Conservation (phyloP, 92 coral and sea anemone genomes). For the Scolanthus callimorphus region DNA sequence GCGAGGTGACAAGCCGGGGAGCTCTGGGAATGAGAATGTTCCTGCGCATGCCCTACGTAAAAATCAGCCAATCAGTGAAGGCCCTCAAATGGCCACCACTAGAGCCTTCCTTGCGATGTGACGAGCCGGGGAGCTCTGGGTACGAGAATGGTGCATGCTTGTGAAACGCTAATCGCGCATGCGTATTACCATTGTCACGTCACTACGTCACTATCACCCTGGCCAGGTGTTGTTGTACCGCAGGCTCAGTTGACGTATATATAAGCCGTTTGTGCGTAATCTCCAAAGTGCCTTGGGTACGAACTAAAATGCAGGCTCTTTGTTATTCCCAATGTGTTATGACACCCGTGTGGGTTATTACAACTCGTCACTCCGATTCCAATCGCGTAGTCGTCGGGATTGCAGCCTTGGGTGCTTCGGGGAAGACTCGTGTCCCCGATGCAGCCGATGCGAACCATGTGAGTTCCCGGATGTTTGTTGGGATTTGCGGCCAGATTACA, state of each 20-base stretch:
- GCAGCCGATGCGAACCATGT: slow-evolving; percentile 91
- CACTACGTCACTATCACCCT: no score
- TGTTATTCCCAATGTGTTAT: slow-evolving; percentile 56
- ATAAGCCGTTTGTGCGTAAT: slow-evolving; percentile 89
- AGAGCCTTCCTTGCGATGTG: no score
- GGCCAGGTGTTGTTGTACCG: no score
- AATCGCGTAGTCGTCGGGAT: slow-evolving; percentile 91
- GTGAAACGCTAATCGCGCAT: no score
- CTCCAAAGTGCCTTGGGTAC: slow-evolving; percentile 69
- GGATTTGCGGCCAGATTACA: slow-evolving; percentile 88
- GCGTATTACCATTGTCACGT: no score
- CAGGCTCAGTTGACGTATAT: slow-evolving; percentile 94
- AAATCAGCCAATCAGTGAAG: no score
- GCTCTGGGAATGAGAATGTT: no score
- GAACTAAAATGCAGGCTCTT: slow-evolving; percentile 88
- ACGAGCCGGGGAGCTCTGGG: no score
- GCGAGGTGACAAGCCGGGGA: no score
- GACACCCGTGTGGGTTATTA: slow-evolving; percentile 67
- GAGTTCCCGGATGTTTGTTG: slow-evolving; percentile 90
- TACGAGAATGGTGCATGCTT: no score
- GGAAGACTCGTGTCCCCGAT: slow-evolving; percentile 90
- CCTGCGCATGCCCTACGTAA: no score
- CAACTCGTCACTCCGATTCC: slow-evolving; percentile 99
- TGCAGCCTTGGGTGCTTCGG: slow-evolving; percentile 73
- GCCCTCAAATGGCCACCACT: no score